Base-by-base conservation (phyloP, 2,113 vertebrate species). In the Neogale vison region DNA sequence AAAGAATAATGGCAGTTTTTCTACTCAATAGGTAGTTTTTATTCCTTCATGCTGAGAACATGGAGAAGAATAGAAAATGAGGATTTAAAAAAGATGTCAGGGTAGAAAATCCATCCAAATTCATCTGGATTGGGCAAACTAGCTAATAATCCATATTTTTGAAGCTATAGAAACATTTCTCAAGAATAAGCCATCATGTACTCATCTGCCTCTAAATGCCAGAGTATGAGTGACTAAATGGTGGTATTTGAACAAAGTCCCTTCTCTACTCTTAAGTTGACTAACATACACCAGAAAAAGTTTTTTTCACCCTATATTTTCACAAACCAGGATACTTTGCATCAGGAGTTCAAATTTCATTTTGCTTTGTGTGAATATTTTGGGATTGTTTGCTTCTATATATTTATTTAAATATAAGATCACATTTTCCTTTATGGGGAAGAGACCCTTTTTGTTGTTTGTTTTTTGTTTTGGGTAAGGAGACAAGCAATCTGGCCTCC, bases 311-410 rank as follows among this genome's bases (percentile, higher is more conserved):
- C 71, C 12, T 67, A 39, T 45, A 55, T 93, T 90, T 93, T 97
- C 98, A 98, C 94, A 98, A 88, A 79, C 76, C 81, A 97, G 95
- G 97, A 97, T 98, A 96, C 98, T 98, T 95, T 85, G 90, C 15
- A 65, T 86, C 85, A 96, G 39, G 65, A 90, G 45, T 83, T 95
- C 13, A 65, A 96, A 0, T 93, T 96, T 98, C 55, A 93, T 93
- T 86, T 90, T 29, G 17, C 55, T 31, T 77, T 47, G 14, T 77
- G 12, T 61, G 45, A 96, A 82, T 72, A 59, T 83, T 71, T 96
- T 71, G 67, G 52, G 47, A 76, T 24, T 71, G 34, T 47, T 95
- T 59, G 74, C n/a, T 76, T 95, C 45, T 47, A 4, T 63, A 63
- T 95, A 87, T 69, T 69, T 94, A 20, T 72, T 90, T 90, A 50